Base-by-base conservation (phyloP, 1,140 invertebrate species). In the Nautilus pompilius region DNA sequence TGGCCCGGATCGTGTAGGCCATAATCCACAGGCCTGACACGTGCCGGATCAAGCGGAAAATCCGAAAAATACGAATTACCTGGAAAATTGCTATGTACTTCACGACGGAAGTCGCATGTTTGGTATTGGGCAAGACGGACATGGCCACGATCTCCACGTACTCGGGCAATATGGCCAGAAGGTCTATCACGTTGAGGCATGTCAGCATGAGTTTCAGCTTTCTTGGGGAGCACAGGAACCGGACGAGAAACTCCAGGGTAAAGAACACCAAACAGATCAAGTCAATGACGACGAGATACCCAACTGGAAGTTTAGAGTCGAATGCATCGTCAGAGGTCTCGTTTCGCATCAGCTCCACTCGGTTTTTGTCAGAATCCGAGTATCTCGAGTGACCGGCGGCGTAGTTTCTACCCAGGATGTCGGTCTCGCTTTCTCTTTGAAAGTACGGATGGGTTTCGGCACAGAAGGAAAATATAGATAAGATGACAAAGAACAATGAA, bases 1-100 rank as follows among this genome's bases (percentile, higher is more conserved):
- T 96, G 86, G 97, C 96, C 75, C 93, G 88, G 78, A 99, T 87
- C 59, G 96, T 98, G 85, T 98, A 98, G 69, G 95, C 95, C 78
- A 99, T 88, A 79, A 92, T 94, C 84, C 98, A 94, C 67, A 99
- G 88, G 67, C 96, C 97, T 78, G 95, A 97, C 63, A 93, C 96
- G 84, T 99, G 95, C 22, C 66, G 51, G 3, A 73, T 58, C 17
- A 72, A 53, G 26, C 74, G 58, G 57, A 77, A 66, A n/a, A 74
- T 49, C 24, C 73, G 61, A 17, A 77, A 65, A 24, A 75, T 65
- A n/a, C 75, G 63, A 45, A 75, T 56, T 20, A 75, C 51, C 36
- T 66, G 63, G n/a, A 70, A 49, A 59, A 53, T 20, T 8, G 49
- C 30, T 22, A 53, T 53, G 24, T 53, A 53, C 5, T 46, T 17